These are phyloP conservation scores for Gymnothorax javanicus DNA, from an alignment of 2,797 vertebrate genomes.

Conservation along the genomic window DNA sequence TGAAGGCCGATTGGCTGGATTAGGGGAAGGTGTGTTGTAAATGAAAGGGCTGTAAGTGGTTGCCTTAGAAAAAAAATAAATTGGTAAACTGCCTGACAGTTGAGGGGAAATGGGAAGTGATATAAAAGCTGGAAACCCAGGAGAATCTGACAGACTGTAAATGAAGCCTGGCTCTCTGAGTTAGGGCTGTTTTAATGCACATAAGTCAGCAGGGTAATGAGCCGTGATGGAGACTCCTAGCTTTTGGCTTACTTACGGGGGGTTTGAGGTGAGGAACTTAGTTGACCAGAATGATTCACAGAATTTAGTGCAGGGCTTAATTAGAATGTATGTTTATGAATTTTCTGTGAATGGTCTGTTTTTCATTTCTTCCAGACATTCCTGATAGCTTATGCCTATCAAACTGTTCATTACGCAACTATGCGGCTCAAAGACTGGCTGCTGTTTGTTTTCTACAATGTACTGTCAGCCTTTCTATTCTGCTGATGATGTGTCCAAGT, in stretches of 20 bases:
- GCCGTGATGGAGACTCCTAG: constrained; percentile 19
- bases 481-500: background rate
- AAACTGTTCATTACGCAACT: background rate
- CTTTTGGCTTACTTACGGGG: constrained; percentile 28
- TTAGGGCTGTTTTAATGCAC: constrained; percentile 39
- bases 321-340: background rate
- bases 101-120: constrained; percentile 45
- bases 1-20: background rate
- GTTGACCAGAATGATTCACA: background rate
- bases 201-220: constrained; percentile 25
- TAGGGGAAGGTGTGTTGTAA: constrained; percentile 2
- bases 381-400: background rate
- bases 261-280: constrained; percentile 12
- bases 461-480: background rate
- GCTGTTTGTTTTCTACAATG: background rate
- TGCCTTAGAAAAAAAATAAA: constrained; percentile 50
- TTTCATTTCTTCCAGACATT: background rate
- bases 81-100: constrained; percentile 60
- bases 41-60: constrained; percentile 39
- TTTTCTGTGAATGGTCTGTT: background rate
- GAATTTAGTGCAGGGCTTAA: background rate
- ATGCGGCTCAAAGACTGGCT: background rate
- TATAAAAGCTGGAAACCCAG: constrained; percentile 25
- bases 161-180: constrained; percentile 21
- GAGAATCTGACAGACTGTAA: constrained; percentile 27